These are phyloP conservation scores for Gandaritis pyraliata DNA, from an alignment of 2,888 invertebrate species.

Conservation along the genomic window DNA sequence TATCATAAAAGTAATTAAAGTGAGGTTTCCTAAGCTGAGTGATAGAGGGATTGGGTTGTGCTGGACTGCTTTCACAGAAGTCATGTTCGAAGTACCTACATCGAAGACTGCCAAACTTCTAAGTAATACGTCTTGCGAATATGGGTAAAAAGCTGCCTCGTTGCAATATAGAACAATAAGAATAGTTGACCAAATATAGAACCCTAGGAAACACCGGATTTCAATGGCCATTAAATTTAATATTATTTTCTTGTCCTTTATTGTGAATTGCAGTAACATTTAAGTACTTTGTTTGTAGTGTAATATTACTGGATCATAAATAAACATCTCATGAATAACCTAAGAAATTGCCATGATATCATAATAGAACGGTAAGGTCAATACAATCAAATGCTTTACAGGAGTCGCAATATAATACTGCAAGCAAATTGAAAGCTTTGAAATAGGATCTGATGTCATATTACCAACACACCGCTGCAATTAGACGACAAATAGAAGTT, in stretches of 20 bases:
- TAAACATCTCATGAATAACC: conserved; percentile 2
- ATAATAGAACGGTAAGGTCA: conserved; percentile 29
- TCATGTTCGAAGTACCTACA: too few relatives aligned
- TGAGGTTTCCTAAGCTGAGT: too few relatives aligned
- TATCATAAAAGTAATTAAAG: too few relatives aligned
- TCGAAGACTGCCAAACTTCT: too few relatives aligned
- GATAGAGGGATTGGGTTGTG: too few relatives aligned
- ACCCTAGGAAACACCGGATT: conserved; percentile 5
- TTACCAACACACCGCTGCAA: conserved; percentile 10
- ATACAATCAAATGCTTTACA: conserved; percentile 36
- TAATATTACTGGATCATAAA: conserved; percentile 10
- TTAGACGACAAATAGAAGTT: conserved; percentile 11
- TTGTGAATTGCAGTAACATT: neutral
- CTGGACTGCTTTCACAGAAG: too few relatives aligned
- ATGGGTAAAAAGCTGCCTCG: too few relatives aligned
- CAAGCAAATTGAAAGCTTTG: conserved; percentile 34
- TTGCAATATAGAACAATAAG: neutral
- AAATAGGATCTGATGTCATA: conserved; percentile 38
- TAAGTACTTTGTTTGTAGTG: neutral
- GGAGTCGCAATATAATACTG: conserved; percentile 29
- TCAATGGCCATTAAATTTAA: neutral
- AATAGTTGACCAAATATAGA: conserved; percentile 5
- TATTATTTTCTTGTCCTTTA: neutral
- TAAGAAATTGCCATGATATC: conserved; percentile 14
- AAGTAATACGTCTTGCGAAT: too few relatives aligned